These are phyloP conservation scores for Dendroctonus valens DNA, from an alignment of 1,140 invertebrate species.

Conservation along the genomic window DNA sequence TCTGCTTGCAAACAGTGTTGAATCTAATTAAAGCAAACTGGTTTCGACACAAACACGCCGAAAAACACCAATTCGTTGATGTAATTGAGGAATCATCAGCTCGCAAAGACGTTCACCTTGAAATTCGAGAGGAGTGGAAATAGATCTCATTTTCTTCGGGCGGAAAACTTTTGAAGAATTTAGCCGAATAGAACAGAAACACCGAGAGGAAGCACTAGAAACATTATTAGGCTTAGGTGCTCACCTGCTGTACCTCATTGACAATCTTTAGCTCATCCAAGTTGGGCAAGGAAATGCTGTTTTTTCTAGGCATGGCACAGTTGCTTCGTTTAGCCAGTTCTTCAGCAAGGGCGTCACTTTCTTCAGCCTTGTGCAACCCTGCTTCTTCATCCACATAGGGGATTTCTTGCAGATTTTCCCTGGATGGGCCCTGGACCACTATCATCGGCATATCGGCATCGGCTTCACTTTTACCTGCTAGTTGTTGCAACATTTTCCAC, in stretches of 20 bases:
- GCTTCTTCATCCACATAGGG: slow-evolving; percentile 17
- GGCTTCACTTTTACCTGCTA: not conserved
- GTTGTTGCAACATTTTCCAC: no score
- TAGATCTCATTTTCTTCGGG: no score
- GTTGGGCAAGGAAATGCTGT: slow-evolving; percentile 46
- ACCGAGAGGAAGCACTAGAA: no score
- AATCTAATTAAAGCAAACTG: no score
- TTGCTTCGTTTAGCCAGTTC: slow-evolving; percentile 15
- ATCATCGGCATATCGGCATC: slow-evolving; percentile 32
- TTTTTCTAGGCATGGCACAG: slow-evolving; percentile 34
- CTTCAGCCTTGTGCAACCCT: not conserved
- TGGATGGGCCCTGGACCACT: slow-evolving; percentile 28
- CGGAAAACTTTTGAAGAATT: no score
- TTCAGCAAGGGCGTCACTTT: not conserved
- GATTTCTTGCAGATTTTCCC: slow-evolving; percentile 26
- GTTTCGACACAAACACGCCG: no score
- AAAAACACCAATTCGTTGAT: no score
- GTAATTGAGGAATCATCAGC: no score
- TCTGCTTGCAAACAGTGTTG: no score
- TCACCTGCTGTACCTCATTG: slow-evolving; percentile 32
- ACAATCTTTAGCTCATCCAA: slow-evolving; percentile 41
- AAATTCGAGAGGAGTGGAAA: no score
- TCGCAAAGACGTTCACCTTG: no score
- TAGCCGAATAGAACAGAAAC: not conserved
- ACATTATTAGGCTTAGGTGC: slow-evolving; percentile 5